Percentiles rank a stretch among this genome's conserved stretches.
phyloP scores from a whole-genome alignment of 1,140 invertebrate species.

The Lasioglossum albipes region DNA sequence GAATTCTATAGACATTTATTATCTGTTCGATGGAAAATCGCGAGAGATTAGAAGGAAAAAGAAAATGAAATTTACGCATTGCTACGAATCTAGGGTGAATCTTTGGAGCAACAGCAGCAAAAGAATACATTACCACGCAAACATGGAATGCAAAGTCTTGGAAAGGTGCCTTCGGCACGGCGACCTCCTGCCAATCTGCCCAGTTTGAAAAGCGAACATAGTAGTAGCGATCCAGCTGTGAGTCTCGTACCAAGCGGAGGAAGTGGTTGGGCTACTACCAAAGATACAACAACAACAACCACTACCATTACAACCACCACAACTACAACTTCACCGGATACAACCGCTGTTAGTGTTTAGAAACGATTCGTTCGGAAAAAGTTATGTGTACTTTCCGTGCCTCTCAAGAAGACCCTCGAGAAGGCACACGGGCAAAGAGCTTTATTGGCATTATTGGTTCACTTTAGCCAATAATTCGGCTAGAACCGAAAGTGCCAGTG shows the following conservation, averaged over 20 bases:
- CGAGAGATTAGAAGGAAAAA: background rate
- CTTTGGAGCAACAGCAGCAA: slow-evolving; percentile 91
- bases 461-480: too few species aligned
- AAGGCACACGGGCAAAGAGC: too few species aligned
- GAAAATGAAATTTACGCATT: slow-evolving; percentile 14
- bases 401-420: too few species aligned
- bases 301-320: slow-evolving; percentile 74
- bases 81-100: slow-evolving; percentile 86
- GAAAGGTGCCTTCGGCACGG: slow-evolving; percentile 96
- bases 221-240: slow-evolving; percentile 87
- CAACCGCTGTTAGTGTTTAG: slow-evolving; percentile 67
- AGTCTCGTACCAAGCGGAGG: slow-evolving; percentile 87
- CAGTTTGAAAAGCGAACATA: slow-evolving; percentile 96
- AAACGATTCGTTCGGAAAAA: too few species aligned
- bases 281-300: slow-evolving; percentile 75
- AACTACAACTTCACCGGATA: slow-evolving; percentile 72
- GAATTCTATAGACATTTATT: slow-evolving; percentile 1
- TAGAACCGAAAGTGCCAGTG: too few species aligned
- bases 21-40: background rate
- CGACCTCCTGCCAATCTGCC: slow-evolving; percentile 98
- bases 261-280: slow-evolving; percentile 85
- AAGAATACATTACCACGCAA: slow-evolving; percentile 94
- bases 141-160: slow-evolving; percentile 99
- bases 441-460: too few species aligned
- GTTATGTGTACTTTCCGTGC: too few species aligned